These are phyloP conservation scores for Terrapene triunguis DNA, from an alignment of 2,113 vertebrate species.

Conservation along the genomic window DNA sequence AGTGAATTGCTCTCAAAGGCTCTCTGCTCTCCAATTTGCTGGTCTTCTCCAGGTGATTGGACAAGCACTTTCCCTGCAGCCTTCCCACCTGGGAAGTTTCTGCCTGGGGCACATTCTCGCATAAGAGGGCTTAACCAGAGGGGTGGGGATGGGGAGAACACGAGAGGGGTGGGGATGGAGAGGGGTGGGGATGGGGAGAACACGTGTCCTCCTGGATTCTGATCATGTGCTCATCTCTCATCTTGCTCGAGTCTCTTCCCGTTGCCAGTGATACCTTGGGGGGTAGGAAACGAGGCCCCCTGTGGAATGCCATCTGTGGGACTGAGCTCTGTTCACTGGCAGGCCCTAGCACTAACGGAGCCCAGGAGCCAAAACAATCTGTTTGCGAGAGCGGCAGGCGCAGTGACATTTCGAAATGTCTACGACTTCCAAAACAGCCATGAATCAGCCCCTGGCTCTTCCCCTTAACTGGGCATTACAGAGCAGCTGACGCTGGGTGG, in stretches of 20 bases:
- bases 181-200: too few species aligned
- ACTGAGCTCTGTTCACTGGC: not conserved
- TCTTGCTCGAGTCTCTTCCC: not conserved
- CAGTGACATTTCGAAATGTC: not conserved
- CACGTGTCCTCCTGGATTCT: too few species aligned
- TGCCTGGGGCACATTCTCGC: not conserved
- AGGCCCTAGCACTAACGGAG: not conserved
- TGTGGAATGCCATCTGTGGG: not conserved
- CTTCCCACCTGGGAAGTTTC: too few species aligned
- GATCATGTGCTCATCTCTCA: not conserved
- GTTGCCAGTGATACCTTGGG: not conserved
- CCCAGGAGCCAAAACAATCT: not conserved
- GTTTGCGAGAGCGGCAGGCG: not conserved
- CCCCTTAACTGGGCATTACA: not conserved
- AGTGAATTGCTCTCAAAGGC: not conserved
- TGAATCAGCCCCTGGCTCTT: not conserved
- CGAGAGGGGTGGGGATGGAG: too few species aligned
- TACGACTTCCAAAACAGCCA: not conserved
- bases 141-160: too few species aligned
- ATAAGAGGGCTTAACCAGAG: not conserved
- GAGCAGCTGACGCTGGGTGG: not conserved
- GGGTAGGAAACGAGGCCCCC: not conserved
- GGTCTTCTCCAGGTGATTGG: not conserved
- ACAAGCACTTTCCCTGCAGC: not conserved
- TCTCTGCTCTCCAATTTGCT: not conserved